phyloP scores from a whole-genome alignment of 2,113 vertebrate genomes.

The Hymenochirus boettgeri region DNA sequence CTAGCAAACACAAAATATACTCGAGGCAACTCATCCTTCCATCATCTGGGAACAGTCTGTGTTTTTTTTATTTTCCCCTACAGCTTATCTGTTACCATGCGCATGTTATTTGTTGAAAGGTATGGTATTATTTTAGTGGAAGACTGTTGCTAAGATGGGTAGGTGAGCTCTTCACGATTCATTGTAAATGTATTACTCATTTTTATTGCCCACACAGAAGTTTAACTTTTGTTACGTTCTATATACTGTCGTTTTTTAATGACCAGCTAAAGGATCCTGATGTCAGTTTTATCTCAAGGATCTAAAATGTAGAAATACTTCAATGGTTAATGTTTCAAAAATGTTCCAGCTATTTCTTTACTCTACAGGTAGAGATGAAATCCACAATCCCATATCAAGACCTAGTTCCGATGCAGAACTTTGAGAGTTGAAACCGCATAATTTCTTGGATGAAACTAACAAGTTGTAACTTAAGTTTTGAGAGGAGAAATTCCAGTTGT shows the following conservation, averaged over 20 bases:
- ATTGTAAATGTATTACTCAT: neutral
- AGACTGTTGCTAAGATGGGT: neutral
- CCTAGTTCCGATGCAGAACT: too few relatives aligned
- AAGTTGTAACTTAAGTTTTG: too few relatives aligned
- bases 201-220: neutral
- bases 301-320: too few relatives aligned
- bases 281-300: too few relatives aligned
- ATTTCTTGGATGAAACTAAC: too few relatives aligned
- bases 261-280: neutral
- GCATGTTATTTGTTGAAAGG: conserved; percentile 15
- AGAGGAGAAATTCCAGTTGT: too few relatives aligned
- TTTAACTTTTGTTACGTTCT: neutral
- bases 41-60: conserved; percentile 22
- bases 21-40: conserved; percentile 4
- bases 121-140: neutral
- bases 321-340: too few relatives aligned
- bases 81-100: conserved; percentile 24
- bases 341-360: too few relatives aligned
- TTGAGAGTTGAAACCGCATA: too few relatives aligned
- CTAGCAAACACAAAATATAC: conserved; percentile 11
- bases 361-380: too few relatives aligned
- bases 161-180: neutral
- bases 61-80: conserved; percentile 8
- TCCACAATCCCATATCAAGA: too few relatives aligned
- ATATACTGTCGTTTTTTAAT: too few relatives aligned